Conservation (phyloP, 2,888 invertebrate species). For the Idaea aversata region DNA sequence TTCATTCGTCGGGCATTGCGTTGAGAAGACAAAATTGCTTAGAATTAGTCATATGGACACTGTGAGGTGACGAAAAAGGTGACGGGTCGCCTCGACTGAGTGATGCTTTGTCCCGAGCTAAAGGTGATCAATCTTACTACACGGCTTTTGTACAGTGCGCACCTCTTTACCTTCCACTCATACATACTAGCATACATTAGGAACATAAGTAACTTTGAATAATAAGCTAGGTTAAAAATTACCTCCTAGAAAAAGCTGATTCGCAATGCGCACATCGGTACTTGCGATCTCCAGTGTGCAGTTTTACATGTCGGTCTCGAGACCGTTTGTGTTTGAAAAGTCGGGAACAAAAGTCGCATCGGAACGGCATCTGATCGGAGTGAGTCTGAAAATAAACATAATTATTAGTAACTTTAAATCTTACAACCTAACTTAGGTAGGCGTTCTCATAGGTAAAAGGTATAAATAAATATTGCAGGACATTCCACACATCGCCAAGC, state of each 20-base stretch:
- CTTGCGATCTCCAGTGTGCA: constrained; percentile 94
- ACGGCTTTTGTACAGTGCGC: constrained; percentile 60
- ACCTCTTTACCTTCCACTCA: constrained; percentile 54
- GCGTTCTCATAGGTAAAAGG: background rate
- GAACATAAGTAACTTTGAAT: constrained; percentile 10
- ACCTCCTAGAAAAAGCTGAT: constrained; percentile 96
- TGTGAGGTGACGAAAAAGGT: constrained; percentile 79
- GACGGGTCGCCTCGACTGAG: constrained; percentile 61
- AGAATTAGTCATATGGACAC: constrained; percentile 76
- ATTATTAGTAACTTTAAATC: constrained; percentile 28
- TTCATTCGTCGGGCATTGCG: constrained; percentile 67
- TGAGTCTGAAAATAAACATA: constrained; percentile 87
- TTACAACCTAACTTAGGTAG: constrained; percentile 10
- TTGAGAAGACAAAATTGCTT: constrained; percentile 74
- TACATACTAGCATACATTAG: constrained; percentile 40
- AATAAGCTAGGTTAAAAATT: constrained; percentile 32
- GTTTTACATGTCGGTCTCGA: constrained; percentile 94
- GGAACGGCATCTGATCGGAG: constrained; percentile 94
- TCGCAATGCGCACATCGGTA: constrained; percentile 95
- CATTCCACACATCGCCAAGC: too few species aligned
- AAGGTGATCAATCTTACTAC: constrained; percentile 67
- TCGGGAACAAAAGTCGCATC: constrained; percentile 94
- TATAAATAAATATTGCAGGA: too few species aligned
- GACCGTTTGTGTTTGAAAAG: constrained; percentile 97
- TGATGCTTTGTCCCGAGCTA: constrained; percentile 50